Conservation (phyloP, 2,797 vertebrate species). For the Mionectes olivaceus region DNA sequence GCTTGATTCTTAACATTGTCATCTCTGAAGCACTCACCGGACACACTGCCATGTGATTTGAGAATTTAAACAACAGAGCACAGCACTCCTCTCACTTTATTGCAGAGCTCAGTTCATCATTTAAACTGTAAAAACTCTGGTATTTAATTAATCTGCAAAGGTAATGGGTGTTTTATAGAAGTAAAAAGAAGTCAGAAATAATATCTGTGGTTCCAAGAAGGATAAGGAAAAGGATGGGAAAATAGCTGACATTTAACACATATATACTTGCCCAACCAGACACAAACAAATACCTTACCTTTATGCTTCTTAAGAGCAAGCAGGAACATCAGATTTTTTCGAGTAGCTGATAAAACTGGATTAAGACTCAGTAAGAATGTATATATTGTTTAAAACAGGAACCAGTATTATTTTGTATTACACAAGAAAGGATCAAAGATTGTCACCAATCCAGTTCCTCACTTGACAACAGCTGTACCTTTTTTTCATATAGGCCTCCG, state of each 20-base stretch:
- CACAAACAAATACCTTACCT: neutral
- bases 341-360: neutral
- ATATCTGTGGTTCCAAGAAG: neutral
- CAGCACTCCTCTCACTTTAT: neutral
- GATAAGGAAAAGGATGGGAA: neutral
- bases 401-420: neutral
- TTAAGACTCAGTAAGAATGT: neutral
- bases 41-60: neutral
- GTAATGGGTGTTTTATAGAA: neutral
- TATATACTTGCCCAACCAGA: neutral
- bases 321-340: neutral
- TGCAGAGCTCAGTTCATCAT: neutral
- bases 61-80: neutral
- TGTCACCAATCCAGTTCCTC: neutral
- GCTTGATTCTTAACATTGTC: neutral
- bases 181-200: neutral
- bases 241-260: neutral
- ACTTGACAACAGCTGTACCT: neutral
- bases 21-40: neutral
- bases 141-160: neutral
- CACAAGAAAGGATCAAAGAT: neutral
- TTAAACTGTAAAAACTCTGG: neutral
- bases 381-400: neutral
- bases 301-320: neutral
- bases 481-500: neutral